Evolutionary conservation across 2,888 invertebrate species (phyloP), one percentile per base, ranked within the genome.

Genomic region (Xestia sexstrigata): DNA sequence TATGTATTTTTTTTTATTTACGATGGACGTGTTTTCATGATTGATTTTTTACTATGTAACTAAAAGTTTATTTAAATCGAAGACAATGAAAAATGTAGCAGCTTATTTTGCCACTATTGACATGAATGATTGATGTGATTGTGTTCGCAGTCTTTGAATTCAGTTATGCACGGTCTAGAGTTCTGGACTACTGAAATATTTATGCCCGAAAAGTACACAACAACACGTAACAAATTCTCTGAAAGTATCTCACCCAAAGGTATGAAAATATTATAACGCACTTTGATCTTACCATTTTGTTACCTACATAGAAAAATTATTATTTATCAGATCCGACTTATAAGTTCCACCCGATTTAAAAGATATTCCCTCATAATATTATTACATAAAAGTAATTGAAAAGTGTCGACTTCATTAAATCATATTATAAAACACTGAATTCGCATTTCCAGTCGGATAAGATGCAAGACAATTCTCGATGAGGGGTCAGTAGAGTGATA

Each of bases 401-500:
- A 62, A 72, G 65, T 15, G n/a, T 52, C 72, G 4, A 47, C 73
- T 82, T 74, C 39, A 67, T 67, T 52, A 66, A 76, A 71, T 72
- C 47, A 81, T n/a, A n/a, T 86, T 82, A 83, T 79, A 86, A 84
- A 47, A 72, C 71, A 87, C 83, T 83, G 83, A 93, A 92, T 91
- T 92, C 86, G 91, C 90, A 85, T 89, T 77, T 89, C 86, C 84
- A 79, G 85, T 90, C 85, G 89, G 89, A 89, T 88, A 87, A 90
- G 83, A 88, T 84, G 85, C 85, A 91, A 92, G 92, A 91, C 93
- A 90, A 88, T 90, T 92, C 91, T 90, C 81, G 85, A 80, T 78
- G 85, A 81, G 83, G 89, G 95, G 95, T 94, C 95, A 93, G 85
- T 79, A 79, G 67, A 69, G 66, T 91, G 96, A 96, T 96, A 96